phyloP scores from a whole-genome alignment of 1,140 invertebrate genomes.

The Steinernema khuongi region DNA sequence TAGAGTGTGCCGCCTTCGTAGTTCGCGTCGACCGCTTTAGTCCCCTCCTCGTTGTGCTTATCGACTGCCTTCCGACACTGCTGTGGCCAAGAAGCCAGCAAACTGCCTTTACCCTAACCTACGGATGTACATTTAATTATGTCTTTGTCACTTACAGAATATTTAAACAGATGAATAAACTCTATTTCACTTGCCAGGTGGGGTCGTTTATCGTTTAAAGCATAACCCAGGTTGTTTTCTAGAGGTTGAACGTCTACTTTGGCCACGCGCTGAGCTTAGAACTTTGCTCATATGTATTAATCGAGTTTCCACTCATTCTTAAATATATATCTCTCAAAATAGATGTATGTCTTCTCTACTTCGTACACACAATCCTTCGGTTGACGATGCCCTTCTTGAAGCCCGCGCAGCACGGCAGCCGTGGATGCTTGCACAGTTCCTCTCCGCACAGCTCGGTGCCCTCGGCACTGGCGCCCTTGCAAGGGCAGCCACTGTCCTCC shows the following conservation, averaged over 20 bases:
- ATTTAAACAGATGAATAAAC: not conserved
- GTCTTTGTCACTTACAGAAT: not conserved
- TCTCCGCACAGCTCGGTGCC: not conserved
- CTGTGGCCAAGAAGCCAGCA: not conserved
- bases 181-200: too few relatives aligned
- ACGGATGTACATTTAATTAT: slow-evolving; percentile 10
- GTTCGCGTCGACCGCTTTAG: not conserved
- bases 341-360: too few relatives aligned
- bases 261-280: too few relatives aligned
- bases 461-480: not conserved
- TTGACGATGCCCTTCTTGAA: not conserved
- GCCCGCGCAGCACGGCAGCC: not conserved
- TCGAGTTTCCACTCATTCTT: too few relatives aligned
- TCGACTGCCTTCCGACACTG: not conserved
- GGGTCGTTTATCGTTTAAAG: too few relatives aligned
- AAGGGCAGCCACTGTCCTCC: not conserved
- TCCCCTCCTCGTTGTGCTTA: not conserved
- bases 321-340: too few relatives aligned
- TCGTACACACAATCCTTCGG: not conserved
- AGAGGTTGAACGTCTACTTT: too few relatives aligned
- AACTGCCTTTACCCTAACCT: not conserved
- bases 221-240: too few relatives aligned
- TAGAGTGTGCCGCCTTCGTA: not conserved
- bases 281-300: too few relatives aligned
- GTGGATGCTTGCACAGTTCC: not conserved